These are phyloP conservation scores for Urocolius indicus DNA, from an alignment of 2,113 vertebrate species.

Conservation along the genomic window DNA sequence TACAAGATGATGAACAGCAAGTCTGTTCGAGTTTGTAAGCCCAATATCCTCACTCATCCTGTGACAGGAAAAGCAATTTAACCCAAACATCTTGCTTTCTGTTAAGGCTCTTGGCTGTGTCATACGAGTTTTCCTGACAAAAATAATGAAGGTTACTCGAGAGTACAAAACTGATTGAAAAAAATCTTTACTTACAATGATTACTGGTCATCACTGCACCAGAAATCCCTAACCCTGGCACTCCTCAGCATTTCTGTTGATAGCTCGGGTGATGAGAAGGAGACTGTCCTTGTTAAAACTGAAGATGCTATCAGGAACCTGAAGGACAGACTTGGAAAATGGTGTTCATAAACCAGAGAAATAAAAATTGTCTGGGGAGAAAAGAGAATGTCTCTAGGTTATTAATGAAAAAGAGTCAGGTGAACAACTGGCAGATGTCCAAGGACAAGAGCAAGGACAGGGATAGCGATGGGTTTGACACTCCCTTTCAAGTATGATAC, in stretches of 20 bases:
- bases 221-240: neutral
- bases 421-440: neutral
- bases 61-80: neutral
- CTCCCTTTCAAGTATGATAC: neutral
- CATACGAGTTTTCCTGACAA: neutral
- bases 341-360: neutral
- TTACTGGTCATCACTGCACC: neutral
- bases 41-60: neutral
- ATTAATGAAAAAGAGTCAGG: neutral
- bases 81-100: neutral
- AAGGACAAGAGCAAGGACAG: neutral
- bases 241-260: neutral
- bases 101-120: neutral
- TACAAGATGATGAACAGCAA: neutral
- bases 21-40: neutral
- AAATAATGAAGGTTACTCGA: neutral
- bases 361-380: neutral
- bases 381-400: neutral
- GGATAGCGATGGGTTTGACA: neutral
- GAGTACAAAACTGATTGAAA: neutral
- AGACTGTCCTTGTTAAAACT: neutral
- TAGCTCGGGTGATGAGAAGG: neutral
- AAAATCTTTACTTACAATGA: neutral
- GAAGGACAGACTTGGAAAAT: neutral
- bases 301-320: neutral